A percentile compares a stretch with the other conserved stretches of the same genome.
phyloP scores from a whole-genome alignment of 2,113 vertebrate species.

The Geothlypis trichas region DNA sequence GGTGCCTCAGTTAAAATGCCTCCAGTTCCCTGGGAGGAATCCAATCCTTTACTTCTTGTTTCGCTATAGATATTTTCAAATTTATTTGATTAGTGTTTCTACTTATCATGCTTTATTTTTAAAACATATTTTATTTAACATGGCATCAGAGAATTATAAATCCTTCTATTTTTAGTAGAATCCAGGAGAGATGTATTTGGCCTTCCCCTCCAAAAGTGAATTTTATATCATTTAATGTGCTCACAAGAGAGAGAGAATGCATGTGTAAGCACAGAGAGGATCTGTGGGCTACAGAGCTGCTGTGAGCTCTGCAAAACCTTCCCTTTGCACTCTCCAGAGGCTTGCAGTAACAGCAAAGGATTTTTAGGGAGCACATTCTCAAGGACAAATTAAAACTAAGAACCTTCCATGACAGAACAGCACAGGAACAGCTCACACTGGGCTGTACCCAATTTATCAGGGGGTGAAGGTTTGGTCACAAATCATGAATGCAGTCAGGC shows the following conservation, averaged over 20 bases:
- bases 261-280: neutral
- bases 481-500: neutral
- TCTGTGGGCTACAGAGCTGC: neutral
- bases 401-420: neutral
- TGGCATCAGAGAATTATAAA: neutral
- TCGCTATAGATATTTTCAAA: neutral
- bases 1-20: neutral
- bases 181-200: neutral
- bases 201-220: neutral
- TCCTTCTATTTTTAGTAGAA: neutral
- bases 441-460: neutral
- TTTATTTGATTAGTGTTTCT: neutral
- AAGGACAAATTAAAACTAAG: neutral
- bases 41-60: neutral
- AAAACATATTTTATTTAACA: neutral
- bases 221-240: neutral
- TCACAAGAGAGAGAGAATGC: neutral
- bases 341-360: neutral
- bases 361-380: neutral
- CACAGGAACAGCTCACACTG: neutral
- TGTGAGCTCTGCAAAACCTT: neutral
- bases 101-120: neutral
- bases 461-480: neutral
- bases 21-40: neutral
- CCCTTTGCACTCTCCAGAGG: neutral